These are phyloP conservation scores for Archocentrus centrarchus DNA, from an alignment of 2,113 vertebrate species.

Conservation along the genomic window DNA sequence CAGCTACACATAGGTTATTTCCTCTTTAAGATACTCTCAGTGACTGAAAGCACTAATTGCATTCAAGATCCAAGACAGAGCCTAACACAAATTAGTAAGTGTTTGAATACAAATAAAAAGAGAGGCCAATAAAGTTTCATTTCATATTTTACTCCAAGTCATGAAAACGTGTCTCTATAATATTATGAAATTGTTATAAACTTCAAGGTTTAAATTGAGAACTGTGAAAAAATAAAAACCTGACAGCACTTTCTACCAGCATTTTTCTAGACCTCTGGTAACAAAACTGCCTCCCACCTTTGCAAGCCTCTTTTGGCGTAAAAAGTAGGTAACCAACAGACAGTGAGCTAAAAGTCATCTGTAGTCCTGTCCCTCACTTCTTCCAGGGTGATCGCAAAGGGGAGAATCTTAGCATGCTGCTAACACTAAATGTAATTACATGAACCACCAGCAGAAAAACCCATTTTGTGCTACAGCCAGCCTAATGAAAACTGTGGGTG, in stretches of 20 bases:
- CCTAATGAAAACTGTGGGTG: too few relatives aligned
- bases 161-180: background rate
- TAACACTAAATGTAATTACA: background rate
- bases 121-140: too few relatives aligned
- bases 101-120: background rate
- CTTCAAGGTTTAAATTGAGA: too few relatives aligned
- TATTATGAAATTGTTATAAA: background rate
- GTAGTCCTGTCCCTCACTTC: too few relatives aligned
- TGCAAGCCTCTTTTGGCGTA: too few relatives aligned
- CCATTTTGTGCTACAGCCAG: too few relatives aligned
- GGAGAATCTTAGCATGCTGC: background rate
- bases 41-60: constrained; percentile 38
- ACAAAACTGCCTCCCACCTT: too few relatives aligned
- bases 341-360: too few relatives aligned
- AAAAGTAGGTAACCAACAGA: too few relatives aligned
- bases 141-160: background rate
- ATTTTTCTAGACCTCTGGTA: background rate
- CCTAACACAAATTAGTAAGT: background rate
- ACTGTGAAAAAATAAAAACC: too few relatives aligned
- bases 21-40: constrained; percentile 44
- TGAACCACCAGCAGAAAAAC: background rate
- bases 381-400: too few relatives aligned
- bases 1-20: constrained; percentile 42
- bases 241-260: too few relatives aligned
- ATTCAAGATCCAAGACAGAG: constrained; percentile 21